Evolutionary conservation across 2,888 invertebrate species (phyloP), one percentile per base, ranked within the genome.

Genomic region (Mimachlamys varia): DNA sequence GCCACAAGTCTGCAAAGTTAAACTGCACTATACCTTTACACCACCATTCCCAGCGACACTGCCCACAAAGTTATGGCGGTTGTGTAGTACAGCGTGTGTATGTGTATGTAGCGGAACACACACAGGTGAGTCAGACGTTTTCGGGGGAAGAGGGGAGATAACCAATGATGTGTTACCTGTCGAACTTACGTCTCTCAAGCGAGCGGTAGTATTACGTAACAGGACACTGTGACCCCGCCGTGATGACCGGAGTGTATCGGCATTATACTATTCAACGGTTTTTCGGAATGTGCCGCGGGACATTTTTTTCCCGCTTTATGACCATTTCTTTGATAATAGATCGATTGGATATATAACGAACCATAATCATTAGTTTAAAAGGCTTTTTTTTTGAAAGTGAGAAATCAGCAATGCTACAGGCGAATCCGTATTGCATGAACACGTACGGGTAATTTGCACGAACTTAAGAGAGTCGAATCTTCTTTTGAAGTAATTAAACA

Each of bases 61-160:
- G 76, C 76, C 76, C 76, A 33, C 27, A 76, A 76, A 76, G 76
- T 76, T 76, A 76, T 76, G 76, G 76, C 76, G 76, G 76, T 76
- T 76, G 22, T 44, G 58, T 58, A 58, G 58, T 53, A 19, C 50
- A 12, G 50, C 19, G 55, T 76, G 62, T 76, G 33, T 76, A 15
- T 76, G 76, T 76, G 76, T 76, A 13, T 76, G 10, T 10, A 76
- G 53, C 2, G 5, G 17, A 53, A 53, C 53, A 27, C 62, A 53
- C 53, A 76, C 76, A 76, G 76, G 76, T 76, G 76, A 76, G 76
- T 76, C 76, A 76, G 76, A 76, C 33, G n/a, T 76, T 76, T 76
- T 76, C 76, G 76, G 76, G 27, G 12, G 44, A 44, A 76, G 33
- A 76, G 33, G 76, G 76, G 76, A 76, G 76, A 33, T 76, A 76